Conservation (phyloP, 2,888 invertebrate genomes). For the Ditylenchus weischeri region DNA sequence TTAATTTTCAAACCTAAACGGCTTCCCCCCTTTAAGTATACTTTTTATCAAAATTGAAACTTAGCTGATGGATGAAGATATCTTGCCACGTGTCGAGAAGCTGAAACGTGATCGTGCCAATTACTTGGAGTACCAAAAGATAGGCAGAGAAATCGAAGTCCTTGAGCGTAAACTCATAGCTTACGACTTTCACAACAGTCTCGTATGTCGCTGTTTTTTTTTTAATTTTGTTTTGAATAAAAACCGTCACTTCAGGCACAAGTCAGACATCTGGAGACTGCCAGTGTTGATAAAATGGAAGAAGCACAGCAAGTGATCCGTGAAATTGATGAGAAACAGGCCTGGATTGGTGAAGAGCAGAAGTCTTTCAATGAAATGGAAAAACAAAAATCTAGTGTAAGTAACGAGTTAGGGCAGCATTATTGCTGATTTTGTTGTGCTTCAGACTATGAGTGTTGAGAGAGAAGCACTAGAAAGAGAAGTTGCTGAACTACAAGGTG, state of each 20-base stretch:
- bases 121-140: constrained; percentile 82
- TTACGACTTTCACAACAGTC: constrained; percentile 69
- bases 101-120: constrained; percentile 78
- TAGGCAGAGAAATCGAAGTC: constrained; percentile 78
- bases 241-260: constrained; percentile 11
- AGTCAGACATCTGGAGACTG: constrained; percentile 38
- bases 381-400: constrained; percentile 44
- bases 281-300: constrained; percentile 35
- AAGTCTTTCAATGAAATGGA: constrained; percentile 68
- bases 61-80: constrained; percentile 71
- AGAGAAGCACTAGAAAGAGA: constrained; percentile 21
- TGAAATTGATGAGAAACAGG: constrained; percentile 61
- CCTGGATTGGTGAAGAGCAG: constrained; percentile 61
- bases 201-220: constrained; percentile 56
- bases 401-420: neutral
- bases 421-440: neutral
- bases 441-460: constrained; percentile 32
- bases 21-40: constrained; percentile 6
- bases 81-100: constrained; percentile 82
- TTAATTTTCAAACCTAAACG: too few relatives aligned
- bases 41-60: too few relatives aligned
- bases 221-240: too few relatives aligned
- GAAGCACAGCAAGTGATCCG: constrained; percentile 66
- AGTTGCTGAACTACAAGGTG: constrained; percentile 15
- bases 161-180: constrained; percentile 73